Percentiles rank a stretch among this genome's conserved stretches.
These are phyloP conservation scores for Achlya flavicornis DNA, from an alignment of 2,888 invertebrate species.

Conservation along the genomic window DNA sequence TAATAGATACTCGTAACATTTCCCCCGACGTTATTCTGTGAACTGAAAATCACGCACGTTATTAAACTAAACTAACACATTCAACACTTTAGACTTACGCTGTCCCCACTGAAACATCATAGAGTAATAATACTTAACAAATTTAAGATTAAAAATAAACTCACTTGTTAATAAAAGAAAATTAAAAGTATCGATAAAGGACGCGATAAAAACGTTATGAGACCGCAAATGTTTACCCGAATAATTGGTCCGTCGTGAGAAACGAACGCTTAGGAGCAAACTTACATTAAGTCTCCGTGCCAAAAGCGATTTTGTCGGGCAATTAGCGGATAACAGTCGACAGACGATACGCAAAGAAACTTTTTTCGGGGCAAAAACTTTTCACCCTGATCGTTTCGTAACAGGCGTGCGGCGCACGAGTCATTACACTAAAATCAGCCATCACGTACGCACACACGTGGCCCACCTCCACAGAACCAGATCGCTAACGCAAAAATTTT, in stretches of 20 bases:
- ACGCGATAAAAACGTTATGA: slow-evolving; percentile 47
- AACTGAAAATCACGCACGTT: slow-evolving; percentile 72
- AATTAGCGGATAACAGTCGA: slow-evolving; percentile 75
- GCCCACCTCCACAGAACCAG: slow-evolving; percentile 39
- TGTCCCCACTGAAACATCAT: slow-evolving; percentile 52
- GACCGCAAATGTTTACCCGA: slow-evolving; percentile 58
- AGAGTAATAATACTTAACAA: slow-evolving; percentile 41
- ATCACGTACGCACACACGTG: slow-evolving; percentile 54
- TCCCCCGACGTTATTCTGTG: slow-evolving; percentile 65
- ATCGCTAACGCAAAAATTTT: slow-evolving; percentile 57
- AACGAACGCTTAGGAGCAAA: slow-evolving; percentile 45
- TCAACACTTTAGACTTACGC: slow-evolving; percentile 45
- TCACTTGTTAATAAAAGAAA: slow-evolving; percentile 36
- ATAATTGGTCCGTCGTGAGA: slow-evolving; percentile 50
- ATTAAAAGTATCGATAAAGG: slow-evolving; percentile 48
- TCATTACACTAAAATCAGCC: slow-evolving; percentile 65
- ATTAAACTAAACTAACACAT: slow-evolving; percentile 49
- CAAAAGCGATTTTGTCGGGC: slow-evolving; percentile 66
- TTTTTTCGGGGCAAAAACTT: slow-evolving; percentile 67
- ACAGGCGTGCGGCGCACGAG: slow-evolving; percentile 57
- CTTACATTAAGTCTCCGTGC: slow-evolving; percentile 53
- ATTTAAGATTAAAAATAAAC: slow-evolving; percentile 33
- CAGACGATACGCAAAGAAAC: slow-evolving; percentile 56
- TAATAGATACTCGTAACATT: slow-evolving; percentile 73
- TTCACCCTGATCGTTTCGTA: slow-evolving; percentile 69